These are phyloP conservation scores for Cremastinae sp. DNA, from an alignment of 2,888 invertebrate species.

Conservation along the genomic window DNA sequence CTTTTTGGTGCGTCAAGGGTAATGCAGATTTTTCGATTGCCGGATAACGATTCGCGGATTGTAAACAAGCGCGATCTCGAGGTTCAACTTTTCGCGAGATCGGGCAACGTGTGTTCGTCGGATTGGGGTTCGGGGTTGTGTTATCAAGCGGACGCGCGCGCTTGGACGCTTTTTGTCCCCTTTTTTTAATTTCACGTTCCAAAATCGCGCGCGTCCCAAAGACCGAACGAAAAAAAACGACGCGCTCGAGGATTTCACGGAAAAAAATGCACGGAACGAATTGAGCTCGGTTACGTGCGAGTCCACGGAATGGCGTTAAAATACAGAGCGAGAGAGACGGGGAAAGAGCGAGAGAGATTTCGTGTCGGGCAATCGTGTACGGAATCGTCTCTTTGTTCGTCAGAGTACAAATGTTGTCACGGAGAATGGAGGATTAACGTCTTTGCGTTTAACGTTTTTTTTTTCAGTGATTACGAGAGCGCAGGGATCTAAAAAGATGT, in stretches of 20 bases:
- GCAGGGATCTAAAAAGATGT: neutral
- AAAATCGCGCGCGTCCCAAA: no score
- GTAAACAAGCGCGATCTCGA: no score
- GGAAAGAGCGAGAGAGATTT: neutral
- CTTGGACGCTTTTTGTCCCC: no score
- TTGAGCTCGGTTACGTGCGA: conserved; percentile 32
- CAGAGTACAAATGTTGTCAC: neutral
- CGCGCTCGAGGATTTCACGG: conserved; percentile 1
- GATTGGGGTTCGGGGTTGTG: no score
- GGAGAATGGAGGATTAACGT: neutral
- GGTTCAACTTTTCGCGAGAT: no score
- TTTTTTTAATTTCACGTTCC: no score
- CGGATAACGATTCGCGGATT: no score
- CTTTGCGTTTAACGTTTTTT: neutral
- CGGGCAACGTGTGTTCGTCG: no score
- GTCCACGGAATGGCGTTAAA: conserved; percentile 57
- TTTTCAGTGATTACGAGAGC: neutral
- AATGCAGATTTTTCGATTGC: no score
- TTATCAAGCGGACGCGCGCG: no score
- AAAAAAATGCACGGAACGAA: conserved; percentile 22
- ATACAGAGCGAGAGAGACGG: neutral
- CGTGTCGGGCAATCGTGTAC: conserved; percentile 22
- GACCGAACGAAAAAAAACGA: neutral
- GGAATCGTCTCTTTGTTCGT: conserved; percentile 38
- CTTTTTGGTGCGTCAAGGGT: no score